phyloP scores from a whole-genome alignment of 2,888 invertebrate genomes.

The Nephrotoma flavescens region DNA sequence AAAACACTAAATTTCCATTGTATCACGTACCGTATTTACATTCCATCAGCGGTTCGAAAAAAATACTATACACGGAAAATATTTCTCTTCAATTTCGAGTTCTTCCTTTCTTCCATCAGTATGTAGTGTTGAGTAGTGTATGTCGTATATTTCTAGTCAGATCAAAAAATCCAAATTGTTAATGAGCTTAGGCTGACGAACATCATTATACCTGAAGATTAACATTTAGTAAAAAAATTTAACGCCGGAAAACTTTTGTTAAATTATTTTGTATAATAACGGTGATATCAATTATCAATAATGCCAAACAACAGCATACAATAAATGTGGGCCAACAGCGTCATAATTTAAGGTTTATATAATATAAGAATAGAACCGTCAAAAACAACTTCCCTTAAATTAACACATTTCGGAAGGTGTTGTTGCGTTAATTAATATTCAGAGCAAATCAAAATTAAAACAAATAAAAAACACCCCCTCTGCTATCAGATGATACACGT shows the following conservation, averaged over 20 bases:
- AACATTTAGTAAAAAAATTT: no score
- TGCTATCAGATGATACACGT: background rate
- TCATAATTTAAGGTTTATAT: no score
- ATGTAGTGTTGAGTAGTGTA: background rate
- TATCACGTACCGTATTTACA: background rate
- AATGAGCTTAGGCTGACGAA: no score
- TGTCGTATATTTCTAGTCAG: background rate
- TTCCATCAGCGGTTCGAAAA: background rate
- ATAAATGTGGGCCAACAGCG: no score
- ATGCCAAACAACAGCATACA: no score
- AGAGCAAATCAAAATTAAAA: background rate
- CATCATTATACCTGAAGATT: no score
- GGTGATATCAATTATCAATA: no score
- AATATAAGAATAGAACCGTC: background rate
- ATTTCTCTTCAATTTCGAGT: background rate
- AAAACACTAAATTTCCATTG: background rate
- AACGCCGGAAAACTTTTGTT: no score
- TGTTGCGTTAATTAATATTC: background rate
- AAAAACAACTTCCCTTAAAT: background rate
- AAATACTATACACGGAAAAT: background rate
- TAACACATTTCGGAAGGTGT: background rate
- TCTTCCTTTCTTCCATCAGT: background rate
- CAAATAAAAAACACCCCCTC: background rate
- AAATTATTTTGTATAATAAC: no score
- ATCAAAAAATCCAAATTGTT: background rate